Evolutionary conservation across 2,113 vertebrate genomes (phyloP).

Genomic region (Rhinoderma darwinii): DNA sequence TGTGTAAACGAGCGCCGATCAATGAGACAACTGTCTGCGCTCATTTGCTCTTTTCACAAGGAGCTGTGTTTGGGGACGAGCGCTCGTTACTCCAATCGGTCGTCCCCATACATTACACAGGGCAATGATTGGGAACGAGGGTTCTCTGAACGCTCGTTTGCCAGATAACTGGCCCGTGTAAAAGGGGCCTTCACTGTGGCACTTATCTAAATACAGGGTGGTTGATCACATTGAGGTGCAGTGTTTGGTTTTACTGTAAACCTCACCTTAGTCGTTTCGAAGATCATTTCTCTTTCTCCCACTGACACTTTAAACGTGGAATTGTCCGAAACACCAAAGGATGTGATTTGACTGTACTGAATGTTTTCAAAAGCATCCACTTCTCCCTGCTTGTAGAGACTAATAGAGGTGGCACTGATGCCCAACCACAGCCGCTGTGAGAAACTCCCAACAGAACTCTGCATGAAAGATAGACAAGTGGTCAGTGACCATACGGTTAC

Average conservation of each 20-base stretch:
- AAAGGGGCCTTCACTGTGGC: no score
- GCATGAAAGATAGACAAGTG: slow-evolving; percentile 12
- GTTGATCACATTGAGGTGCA: background rate
- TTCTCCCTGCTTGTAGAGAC: slow-evolving; percentile 87
- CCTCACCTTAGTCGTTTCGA: slow-evolving; percentile 87
- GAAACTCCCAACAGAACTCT: slow-evolving; percentile 81
- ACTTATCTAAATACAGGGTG: background rate
- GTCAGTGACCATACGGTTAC: background rate
- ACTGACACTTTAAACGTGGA: slow-evolving; percentile 86
- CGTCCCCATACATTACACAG: no score
- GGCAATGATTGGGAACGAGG: no score
- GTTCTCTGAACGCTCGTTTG: no score
- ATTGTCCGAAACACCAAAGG: slow-evolving; percentile 84
- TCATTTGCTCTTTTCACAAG: no score
- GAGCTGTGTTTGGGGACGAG: no score
- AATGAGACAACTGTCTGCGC: no score
- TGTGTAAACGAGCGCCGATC: no score
- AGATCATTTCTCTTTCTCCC: slow-evolving; percentile 84
- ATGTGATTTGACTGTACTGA: slow-evolving; percentile 87
- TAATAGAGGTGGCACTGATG: slow-evolving; percentile 84
- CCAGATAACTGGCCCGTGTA: no score
- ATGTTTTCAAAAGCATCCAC: slow-evolving; percentile 86
- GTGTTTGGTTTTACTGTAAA: background rate
- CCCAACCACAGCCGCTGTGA: slow-evolving; percentile 88
- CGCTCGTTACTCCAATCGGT: no score